Evolutionary conservation across 2,888 invertebrate genomes (phyloP).

Genomic region (Chrysolina haemoptera): DNA sequence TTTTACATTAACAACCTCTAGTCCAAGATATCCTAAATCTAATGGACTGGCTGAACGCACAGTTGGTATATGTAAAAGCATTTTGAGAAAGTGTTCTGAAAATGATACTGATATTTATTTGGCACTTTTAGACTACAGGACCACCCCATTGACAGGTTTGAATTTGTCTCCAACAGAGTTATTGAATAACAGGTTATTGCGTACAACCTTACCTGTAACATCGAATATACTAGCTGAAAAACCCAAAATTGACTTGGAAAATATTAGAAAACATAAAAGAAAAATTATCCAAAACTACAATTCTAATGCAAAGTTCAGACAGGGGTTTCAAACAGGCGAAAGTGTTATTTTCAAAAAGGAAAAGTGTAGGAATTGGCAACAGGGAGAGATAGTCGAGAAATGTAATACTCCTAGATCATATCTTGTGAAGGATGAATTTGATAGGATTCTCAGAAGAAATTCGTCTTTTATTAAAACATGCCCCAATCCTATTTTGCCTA

Average conservation of each 20-base stretch:
- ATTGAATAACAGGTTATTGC: constrained; percentile 29
- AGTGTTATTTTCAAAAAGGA: constrained; percentile 36
- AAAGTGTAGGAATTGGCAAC: constrained; percentile 33
- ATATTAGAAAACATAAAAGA: background rate
- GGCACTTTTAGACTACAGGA: constrained; percentile 40
- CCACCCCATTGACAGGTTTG: constrained; percentile 36
- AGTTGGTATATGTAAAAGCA: constrained; percentile 47
- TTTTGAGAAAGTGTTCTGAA: constrained; percentile 36
- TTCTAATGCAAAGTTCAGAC: background rate
- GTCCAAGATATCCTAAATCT: constrained; percentile 45
- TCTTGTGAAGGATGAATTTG: constrained; percentile 33
- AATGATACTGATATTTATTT: constrained; percentile 35
- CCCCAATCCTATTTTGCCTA: constrained; percentile 24
- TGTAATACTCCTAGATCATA: constrained; percentile 31
- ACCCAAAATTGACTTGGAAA: constrained; percentile 6
- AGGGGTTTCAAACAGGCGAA: constrained; percentile 23
- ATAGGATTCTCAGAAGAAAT: constrained; percentile 33
- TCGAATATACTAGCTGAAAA: background rate
- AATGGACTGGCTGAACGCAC: constrained; percentile 50
- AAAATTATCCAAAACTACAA: constrained; percentile 1
- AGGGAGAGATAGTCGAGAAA: constrained; percentile 31
- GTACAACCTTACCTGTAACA: constrained; percentile 33
- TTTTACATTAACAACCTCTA: constrained; percentile 38
- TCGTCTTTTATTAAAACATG: constrained; percentile 33
- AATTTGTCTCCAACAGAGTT: constrained; percentile 41